phyloP scores from a whole-genome alignment of 2,888 invertebrate species.

The Augiades crinisus region DNA sequence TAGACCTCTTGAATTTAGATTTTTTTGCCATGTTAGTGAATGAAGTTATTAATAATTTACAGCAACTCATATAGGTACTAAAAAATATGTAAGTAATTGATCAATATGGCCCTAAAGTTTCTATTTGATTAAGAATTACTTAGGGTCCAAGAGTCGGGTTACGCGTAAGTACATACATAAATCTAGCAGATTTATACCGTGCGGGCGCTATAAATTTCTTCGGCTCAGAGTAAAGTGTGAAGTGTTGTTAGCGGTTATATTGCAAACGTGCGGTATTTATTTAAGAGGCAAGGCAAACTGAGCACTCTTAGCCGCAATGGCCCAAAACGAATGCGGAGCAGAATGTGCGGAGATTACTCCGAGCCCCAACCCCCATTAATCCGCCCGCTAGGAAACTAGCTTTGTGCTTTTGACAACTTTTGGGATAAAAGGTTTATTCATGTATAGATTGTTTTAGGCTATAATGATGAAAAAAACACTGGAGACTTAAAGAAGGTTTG shows the following conservation, averaged over 20 bases:
- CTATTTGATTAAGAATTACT: constrained; percentile 2
- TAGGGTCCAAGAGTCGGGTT: constrained; percentile 4
- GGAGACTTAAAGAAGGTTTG: too few species aligned
- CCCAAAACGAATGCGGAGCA: constrained; percentile 64
- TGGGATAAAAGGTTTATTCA: background rate
- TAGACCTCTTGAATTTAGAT: too few species aligned
- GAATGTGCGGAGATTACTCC: constrained; percentile 36
- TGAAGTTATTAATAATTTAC: too few species aligned
- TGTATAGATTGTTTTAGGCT: too few species aligned
- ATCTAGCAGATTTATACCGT: constrained; percentile 55
- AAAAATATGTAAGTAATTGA: background rate
- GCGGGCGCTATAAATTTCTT: constrained; percentile 60
- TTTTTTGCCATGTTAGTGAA: too few species aligned
- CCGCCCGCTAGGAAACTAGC: constrained; percentile 30
- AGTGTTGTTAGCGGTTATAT: constrained; percentile 72
- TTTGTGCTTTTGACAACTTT: constrained; percentile 7
- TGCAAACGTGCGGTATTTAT: constrained; percentile 77
- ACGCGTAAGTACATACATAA: constrained; percentile 46
- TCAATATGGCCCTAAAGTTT: background rate
- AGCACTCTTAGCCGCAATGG: constrained; percentile 69
- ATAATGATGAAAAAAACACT: too few species aligned
- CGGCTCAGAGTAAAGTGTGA: constrained; percentile 65
- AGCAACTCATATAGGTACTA: too few species aligned
- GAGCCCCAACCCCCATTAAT: constrained; percentile 30
- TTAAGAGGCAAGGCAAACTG: constrained; percentile 67